These are phyloP conservation scores for Barnardius zonarius DNA, from an alignment of 2,113 vertebrate species.

Conservation along the genomic window DNA sequence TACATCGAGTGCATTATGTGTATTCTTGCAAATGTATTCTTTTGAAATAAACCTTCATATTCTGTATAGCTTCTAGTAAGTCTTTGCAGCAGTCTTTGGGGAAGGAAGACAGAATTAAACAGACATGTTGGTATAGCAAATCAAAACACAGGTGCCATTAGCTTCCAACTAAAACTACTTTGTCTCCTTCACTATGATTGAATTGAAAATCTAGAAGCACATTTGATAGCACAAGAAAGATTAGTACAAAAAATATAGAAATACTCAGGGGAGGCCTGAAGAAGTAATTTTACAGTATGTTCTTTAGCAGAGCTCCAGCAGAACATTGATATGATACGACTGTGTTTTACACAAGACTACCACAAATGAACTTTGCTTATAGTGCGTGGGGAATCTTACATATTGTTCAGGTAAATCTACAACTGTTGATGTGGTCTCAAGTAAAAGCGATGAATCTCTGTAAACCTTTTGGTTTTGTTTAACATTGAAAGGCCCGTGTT, in stretches of 20 bases:
- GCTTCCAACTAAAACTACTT: neutral
- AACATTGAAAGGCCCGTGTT: neutral
- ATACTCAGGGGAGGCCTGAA: neutral
- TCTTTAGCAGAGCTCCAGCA: neutral
- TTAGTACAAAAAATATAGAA: neutral
- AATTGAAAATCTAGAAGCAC: neutral
- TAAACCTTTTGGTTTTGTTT: neutral
- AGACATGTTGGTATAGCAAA: neutral
- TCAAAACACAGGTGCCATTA: neutral
- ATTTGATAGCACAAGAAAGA: neutral
- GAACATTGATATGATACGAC: neutral
- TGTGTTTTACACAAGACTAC: neutral
- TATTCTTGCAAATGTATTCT: conserved; percentile 81
- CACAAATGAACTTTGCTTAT: no score
- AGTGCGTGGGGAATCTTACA: neutral
- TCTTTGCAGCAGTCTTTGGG: conserved; percentile 44
- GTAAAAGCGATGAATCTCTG: neutral
- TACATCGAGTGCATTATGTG: conserved; percentile 81
- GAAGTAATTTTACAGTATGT: neutral
- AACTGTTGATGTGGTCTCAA: neutral
- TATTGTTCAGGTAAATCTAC: neutral
- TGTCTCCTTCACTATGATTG: neutral
- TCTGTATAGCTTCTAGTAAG: conserved; percentile 76
- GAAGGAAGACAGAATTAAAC: neutral
- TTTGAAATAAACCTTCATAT: conserved; percentile 86